A percentile compares a stretch with the other conserved stretches of the same genome.
Conservation (phyloP, 2,888 invertebrate genomes). For the Amaurobius ferox region DNA sequence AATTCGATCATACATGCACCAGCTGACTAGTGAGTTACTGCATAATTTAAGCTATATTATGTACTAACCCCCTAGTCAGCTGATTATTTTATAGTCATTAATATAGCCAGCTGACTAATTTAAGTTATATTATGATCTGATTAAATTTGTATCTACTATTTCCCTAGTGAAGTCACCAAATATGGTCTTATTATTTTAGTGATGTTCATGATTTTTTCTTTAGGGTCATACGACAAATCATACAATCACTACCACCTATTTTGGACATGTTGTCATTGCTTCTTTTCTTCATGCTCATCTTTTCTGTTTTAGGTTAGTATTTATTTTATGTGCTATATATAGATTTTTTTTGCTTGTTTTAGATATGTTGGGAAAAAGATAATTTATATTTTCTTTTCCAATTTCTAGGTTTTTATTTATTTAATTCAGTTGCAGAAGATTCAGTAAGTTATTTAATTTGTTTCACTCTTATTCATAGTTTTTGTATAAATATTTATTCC, state of each 20-base stretch:
- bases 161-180: too few relatives aligned
- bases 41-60: too few relatives aligned
- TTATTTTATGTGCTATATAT: neutral
- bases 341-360: neutral
- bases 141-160: too few relatives aligned
- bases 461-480: neutral
- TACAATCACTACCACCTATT: slow-evolving; percentile 91
- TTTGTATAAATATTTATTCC: neutral
- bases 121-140: too few relatives aligned
- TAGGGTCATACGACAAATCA: slow-evolving; percentile 82
- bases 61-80: too few relatives aligned
- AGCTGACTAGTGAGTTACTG: too few relatives aligned
- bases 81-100: too few relatives aligned
- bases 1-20: too few relatives aligned
- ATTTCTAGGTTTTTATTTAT: slow-evolving; percentile 84
- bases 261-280: slow-evolving; percentile 90
- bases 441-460: slow-evolving; percentile 77
- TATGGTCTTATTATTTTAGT: too few relatives aligned
- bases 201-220: slow-evolving; percentile 45
- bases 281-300: slow-evolving; percentile 89
- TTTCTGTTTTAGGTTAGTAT: slow-evolving; percentile 83
- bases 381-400: neutral
- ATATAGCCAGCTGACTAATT: too few relatives aligned
- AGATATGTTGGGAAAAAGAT: too few relatives aligned
- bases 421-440: slow-evolving; percentile 85